Base-by-base conservation (phyloP, 2,797 vertebrate species). In the Hafferia zeledoni region DNA sequence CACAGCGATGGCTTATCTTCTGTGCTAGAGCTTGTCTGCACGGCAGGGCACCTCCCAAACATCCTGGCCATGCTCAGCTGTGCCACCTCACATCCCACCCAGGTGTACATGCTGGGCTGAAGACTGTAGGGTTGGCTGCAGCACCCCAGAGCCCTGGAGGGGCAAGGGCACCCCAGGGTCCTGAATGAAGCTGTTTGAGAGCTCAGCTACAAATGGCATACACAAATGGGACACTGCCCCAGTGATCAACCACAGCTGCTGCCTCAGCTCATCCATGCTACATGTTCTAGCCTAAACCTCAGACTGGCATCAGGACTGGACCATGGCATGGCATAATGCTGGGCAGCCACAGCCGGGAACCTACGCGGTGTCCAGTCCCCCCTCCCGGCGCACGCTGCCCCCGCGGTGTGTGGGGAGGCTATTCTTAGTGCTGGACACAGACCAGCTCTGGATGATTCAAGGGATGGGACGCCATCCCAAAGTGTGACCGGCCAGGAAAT, bases 401-500 rank as follows among this genome's bases (percentile, higher is more conserved):
- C 91, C 35, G 10, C 37, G 0, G 10, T 7, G 64, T 16, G 7
- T 6, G 7, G 79, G 79, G 81, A 87, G 75, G 46, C 67, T 94
- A 95, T 96, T 97, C 92, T 95, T 97, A 95, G 96, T 8, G 44
- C 92, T 97, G 95, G 94, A 84, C 5, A 5, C 0, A 0, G 60
- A 88, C 91, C 93, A 96, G 80, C 87, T 74, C 77, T 25, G 87
- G 31, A 96, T 96, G 95, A 96, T 94, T 96, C 95, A 95, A 94
- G 84, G 93, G 87, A 91, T 9, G 83, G 90, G 93, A 92, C 92
- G 87, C 95, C 72, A 70, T 92, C 91, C 95, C 94, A 75, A 87
- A 92, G 87, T 37, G 68, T 95, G 96, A 96, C 90, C 67, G 93
- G 92, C 92, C 96, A 96, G 95, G 95, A 96, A 97, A 96, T 92